Percentiles rank a stretch among this genome's conserved stretches.
These are phyloP conservation scores for Catocala sponsa DNA, from an alignment of 2,888 invertebrate genomes.

Conservation along the genomic window DNA sequence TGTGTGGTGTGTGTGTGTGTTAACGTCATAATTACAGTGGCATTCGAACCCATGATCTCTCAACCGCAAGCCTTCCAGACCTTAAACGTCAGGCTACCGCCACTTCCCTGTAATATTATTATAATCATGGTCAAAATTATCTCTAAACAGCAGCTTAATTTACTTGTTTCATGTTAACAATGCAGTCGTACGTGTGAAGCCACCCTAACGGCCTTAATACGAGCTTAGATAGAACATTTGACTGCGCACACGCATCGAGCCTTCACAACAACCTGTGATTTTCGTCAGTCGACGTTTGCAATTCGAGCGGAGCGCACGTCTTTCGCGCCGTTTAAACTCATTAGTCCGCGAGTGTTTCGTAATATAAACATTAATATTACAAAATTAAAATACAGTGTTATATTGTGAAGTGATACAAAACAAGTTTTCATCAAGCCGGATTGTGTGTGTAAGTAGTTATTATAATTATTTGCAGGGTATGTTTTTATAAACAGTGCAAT, in stretches of 20 bases:
- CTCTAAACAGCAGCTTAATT: no score
- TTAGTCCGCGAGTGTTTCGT: constrained; percentile 42
- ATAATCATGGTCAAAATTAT: no score
- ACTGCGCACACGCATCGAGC: constrained; percentile 40
- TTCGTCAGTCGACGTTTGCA: constrained; percentile 31
- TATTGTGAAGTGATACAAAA: constrained; percentile 55
- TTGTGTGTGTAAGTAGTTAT: constrained; percentile 58
- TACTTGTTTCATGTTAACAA: no score
- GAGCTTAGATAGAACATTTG: constrained; percentile 10
- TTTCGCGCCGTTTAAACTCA: constrained; percentile 9
- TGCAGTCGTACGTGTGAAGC: no score
- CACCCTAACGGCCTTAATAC: background rate
- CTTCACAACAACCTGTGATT: constrained; percentile 22
- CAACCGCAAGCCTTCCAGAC: no score
- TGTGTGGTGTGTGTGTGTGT: no score
- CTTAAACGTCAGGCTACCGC: no score
- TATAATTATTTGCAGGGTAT: constrained; percentile 33
- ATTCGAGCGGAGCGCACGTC: constrained; percentile 25
- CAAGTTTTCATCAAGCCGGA: constrained; percentile 38
- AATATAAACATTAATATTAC: constrained; percentile 25
- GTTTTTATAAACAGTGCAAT: constrained; percentile 29
- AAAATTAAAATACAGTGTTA: constrained; percentile 48
- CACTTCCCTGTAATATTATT: no score
- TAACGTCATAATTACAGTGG: no score
- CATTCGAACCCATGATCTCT: no score